A percentile compares a stretch with the other conserved stretches of the same genome.
phyloP scores from a whole-genome alignment of 2,888 invertebrate genomes.

The Therioaphis trifolii region DNA sequence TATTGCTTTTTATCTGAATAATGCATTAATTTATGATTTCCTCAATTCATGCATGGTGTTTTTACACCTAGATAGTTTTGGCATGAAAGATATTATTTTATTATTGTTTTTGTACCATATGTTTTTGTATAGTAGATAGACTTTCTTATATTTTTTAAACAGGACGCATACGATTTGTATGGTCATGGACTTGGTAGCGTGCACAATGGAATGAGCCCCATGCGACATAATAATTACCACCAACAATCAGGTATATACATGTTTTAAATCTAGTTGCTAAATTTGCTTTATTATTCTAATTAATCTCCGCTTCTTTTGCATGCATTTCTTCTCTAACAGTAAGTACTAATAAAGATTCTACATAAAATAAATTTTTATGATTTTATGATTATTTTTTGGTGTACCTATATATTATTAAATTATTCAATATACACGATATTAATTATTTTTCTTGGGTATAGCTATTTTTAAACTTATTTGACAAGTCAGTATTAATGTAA shows the following conservation, averaged over 20 bases:
- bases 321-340: slow-evolving; percentile 53
- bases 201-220: slow-evolving; percentile 53
- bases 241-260: slow-evolving; percentile 58
- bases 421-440: too few relatives aligned
- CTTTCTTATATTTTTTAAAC: slow-evolving; percentile 45
- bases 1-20: slow-evolving; percentile 38
- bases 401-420: too few relatives aligned
- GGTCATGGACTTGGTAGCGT: slow-evolving; percentile 61
- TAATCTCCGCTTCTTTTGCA: slow-evolving; percentile 43
- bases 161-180: slow-evolving; percentile 59
- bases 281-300: slow-evolving; percentile 41
- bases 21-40: not conserved
- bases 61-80: slow-evolving; percentile 46
- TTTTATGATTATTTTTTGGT: not conserved
- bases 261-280: slow-evolving; percentile 37
- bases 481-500: not conserved
- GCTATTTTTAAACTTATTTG: too few relatives aligned
- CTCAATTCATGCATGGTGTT: slow-evolving; percentile 31
- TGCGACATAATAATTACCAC: slow-evolving; percentile 55
- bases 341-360: slow-evolving; percentile 48
- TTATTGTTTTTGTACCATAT: slow-evolving; percentile 38
- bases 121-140: slow-evolving; percentile 50
- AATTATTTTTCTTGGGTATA: too few relatives aligned
- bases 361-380: not conserved
- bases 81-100: slow-evolving; percentile 39